Base-by-base conservation (phyloP, 1,140 invertebrate species). In the Diachasmimorpha longicaudata region DNA sequence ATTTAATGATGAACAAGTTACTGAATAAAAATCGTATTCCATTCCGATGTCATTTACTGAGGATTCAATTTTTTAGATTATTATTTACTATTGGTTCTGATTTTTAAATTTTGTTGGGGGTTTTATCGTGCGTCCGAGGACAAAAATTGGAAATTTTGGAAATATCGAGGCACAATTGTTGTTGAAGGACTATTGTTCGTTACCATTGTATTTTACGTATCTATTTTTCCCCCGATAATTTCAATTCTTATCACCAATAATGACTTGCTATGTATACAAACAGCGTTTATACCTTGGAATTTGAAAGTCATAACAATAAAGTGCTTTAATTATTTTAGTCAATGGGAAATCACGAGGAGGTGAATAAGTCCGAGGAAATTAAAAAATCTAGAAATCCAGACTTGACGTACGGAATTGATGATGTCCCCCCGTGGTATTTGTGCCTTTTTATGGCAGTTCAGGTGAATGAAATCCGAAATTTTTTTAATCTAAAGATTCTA, bases 361-460 rank as follows among this genome's bases (percentile, higher is more conserved):
- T 13, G 8, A 16, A 44, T 44, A 46, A 68, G 14, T n/a, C 39
- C 14, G 14, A 25, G 42, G 70, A 77, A 44, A 4, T 13, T 13
- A 44, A 72, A 25, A 67, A 19, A 72, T 66, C n/a, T 16, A 87
- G 87, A 77, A 91, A 83, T 67, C 79, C 87, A 1, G 89, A 90
- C 37, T 90, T 94, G 10, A 91, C 92, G 0, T 97, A 96, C 83
- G 93, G 92, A 21, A 94, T 97, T 23, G 94, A 96, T 68, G 95
- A 97, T 81, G 86, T 91, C 36, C 96, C 96, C 11, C 93, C 95
- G 0, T 95, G 94, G 94, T 95, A 96, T 84, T 87, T 96, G 0
- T 94, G 93, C 78, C 90, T 96, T 69, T 93, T 96, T 79, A 93
- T 96, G 87, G 95, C 95, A 42, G 88, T 97, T 52, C 95, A 96